Percentiles rank a stretch among this genome's conserved stretches.
Evolutionary conservation across 2,797 vertebrate genomes (phyloP).

Genomic region (Lacerta bilineata): DNA sequence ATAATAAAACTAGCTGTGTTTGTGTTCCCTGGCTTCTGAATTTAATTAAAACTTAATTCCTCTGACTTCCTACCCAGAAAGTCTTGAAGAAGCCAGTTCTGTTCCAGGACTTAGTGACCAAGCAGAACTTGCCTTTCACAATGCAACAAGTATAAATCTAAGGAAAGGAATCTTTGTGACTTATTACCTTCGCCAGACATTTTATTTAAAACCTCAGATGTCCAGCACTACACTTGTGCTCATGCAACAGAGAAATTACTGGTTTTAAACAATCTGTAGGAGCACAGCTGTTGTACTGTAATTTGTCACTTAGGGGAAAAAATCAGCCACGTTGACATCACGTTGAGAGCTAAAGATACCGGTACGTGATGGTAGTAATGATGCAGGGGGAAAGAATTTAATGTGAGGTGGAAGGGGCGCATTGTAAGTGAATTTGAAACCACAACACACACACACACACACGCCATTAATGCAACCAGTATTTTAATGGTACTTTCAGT

Average conservation of each 20-base stretch:
- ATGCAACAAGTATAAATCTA: background rate
- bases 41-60: slow-evolving; percentile 14
- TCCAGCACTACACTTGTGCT: background rate
- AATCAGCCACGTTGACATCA: background rate
- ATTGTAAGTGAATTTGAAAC: background rate
- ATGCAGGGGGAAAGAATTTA: background rate
- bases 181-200: background rate
- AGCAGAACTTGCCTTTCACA: background rate
- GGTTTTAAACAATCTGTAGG: background rate
- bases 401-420: slow-evolving; percentile 2
- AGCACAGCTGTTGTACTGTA: background rate
- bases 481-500: too few species aligned
- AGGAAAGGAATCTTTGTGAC: slow-evolving; percentile 33
- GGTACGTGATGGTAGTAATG: background rate
- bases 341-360: background rate
- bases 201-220: background rate
- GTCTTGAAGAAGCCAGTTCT: slow-evolving; percentile 4
- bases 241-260: background rate
- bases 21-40: slow-evolving; percentile 16
- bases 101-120: background rate
- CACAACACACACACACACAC: too few species aligned
- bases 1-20: slow-evolving; percentile 18
- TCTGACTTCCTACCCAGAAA: background rate
- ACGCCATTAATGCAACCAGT: too few species aligned
- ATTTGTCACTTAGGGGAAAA: background rate